These are phyloP conservation scores for Eupeodes latifasciatus DNA, from an alignment of 2,888 invertebrate species.

Conservation along the genomic window DNA sequence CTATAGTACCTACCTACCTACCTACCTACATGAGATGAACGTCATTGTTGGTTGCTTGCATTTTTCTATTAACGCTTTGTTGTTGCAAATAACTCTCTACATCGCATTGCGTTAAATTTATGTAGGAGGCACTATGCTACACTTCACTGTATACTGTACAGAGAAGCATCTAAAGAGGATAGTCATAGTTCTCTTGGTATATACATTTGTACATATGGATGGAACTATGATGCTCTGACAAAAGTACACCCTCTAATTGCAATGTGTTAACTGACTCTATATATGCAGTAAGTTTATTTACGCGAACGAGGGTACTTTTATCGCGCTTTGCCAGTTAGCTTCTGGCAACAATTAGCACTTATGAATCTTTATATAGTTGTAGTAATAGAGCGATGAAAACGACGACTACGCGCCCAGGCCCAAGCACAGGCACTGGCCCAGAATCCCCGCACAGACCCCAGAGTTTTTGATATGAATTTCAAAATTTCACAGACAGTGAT, in stretches of 20 bases:
- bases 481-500: constrained; percentile 46
- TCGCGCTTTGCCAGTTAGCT: constrained; percentile 44
- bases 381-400: not conserved
- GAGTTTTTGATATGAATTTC: constrained; percentile 52
- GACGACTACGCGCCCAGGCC: no score
- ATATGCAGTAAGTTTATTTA: constrained; percentile 31
- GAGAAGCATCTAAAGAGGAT: constrained; percentile 11
- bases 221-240: constrained; percentile 16
- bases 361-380: not conserved
- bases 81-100: constrained; percentile 39
- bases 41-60: constrained; percentile 61
- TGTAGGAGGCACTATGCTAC: not conserved
- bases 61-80: constrained; percentile 48
- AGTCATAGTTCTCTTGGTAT: not conserved
- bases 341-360: constrained; percentile 62
- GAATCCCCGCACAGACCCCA: constrained; percentile 1
- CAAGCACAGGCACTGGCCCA: not conserved
- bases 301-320: constrained; percentile 57
- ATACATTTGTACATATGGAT: no score
- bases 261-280: constrained; percentile 57
- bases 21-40: constrained; percentile 30
- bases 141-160: not conserved
- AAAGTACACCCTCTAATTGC: constrained; percentile 68
- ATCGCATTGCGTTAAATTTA: constrained; percentile 4
- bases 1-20: not conserved